These are phyloP conservation scores for Lepus townsendii DNA, from an alignment of 2,797 vertebrate species.

Conservation along the genomic window DNA sequence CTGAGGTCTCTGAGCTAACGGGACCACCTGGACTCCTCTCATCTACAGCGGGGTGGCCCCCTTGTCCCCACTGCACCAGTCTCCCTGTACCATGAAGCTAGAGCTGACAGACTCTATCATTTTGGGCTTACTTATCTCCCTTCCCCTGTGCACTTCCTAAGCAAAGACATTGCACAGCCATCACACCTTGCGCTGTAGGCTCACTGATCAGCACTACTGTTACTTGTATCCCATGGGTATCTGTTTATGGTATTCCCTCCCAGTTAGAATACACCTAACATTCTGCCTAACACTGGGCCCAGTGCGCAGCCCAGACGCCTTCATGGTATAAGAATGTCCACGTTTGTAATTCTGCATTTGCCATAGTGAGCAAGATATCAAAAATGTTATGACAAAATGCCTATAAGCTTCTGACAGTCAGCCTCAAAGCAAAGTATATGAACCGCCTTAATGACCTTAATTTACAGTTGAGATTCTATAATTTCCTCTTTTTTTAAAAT, in stretches of 20 bases:
- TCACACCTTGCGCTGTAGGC: not conserved
- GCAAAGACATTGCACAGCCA: not conserved
- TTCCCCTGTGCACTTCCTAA: not conserved
- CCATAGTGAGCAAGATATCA: constrained; percentile 1
- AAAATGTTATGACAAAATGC: not conserved
- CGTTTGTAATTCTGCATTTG: not conserved
- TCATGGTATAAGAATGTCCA: not conserved
- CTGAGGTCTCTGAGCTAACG: not conserved
- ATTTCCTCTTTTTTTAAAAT: constrained; percentile 3
- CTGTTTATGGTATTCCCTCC: not conserved
- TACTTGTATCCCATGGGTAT: not conserved
- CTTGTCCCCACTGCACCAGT: not conserved
- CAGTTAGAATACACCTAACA: not conserved
- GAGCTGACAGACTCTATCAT: not conserved
- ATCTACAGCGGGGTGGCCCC: not conserved
- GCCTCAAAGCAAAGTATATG: not conserved
- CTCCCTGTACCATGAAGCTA: not conserved
- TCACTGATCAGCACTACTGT: not conserved
- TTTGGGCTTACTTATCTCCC: not conserved
- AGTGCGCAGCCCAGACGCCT: not conserved
- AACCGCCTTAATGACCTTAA: not conserved
- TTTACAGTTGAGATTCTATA: constrained; percentile 39
- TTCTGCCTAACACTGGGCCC: not conserved
- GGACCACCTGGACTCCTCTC: not conserved
- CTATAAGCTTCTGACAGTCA: not conserved